Base-by-base conservation (phyloP, 2,113 vertebrate genomes). In the Myrmecophaga tridactyla region DNA sequence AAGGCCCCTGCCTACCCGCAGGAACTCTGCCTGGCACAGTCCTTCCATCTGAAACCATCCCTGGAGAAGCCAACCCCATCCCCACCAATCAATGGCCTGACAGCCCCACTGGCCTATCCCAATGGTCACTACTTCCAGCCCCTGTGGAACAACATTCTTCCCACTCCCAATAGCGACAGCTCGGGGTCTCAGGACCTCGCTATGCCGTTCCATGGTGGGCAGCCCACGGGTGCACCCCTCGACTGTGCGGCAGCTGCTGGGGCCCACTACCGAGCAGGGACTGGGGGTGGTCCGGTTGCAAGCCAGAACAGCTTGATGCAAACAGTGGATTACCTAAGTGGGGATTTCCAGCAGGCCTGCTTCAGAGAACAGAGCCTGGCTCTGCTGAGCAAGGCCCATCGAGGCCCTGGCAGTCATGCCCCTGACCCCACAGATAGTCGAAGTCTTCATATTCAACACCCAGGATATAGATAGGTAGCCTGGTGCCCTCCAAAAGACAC, bases 81-180 rank as follows among this genome's bases (percentile, higher is more conserved):
- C 69, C 99, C 99, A 0, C 99, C 99, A 0, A 98, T 99, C 98
- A 99, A 99, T 56, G 98, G 99, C 94, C 98, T 99, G 98, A 99
- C 99, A 41, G 99, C 99, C 91, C 98, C 98, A 76, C 95, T 99
- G 98, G 98, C 99, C 97, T 99, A 99, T 83, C 98, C 99, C 90
- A 99, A 99, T 3, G 99, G 99, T 97, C 99, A 99, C 98, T 99
- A 99, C 98, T 99, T 99, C 98, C 99, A 99, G 91, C 99, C 99
- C 96, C 94, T 99, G 96, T 99, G 99, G 99, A 99, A 99, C 98
- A 99, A 99, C 98, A 99, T 99, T 96, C 99, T 99, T 96, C 99
- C 99, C 98, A 99, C 99, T 0, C 99, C 99, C 97, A 99, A 99
- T 98, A 99, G 99, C 98, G 99, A 99, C 99, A 99, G 99, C 99